These are phyloP conservation scores for Pelusios castaneus DNA, from an alignment of 2,113 vertebrate species.

Conservation along the genomic window DNA sequence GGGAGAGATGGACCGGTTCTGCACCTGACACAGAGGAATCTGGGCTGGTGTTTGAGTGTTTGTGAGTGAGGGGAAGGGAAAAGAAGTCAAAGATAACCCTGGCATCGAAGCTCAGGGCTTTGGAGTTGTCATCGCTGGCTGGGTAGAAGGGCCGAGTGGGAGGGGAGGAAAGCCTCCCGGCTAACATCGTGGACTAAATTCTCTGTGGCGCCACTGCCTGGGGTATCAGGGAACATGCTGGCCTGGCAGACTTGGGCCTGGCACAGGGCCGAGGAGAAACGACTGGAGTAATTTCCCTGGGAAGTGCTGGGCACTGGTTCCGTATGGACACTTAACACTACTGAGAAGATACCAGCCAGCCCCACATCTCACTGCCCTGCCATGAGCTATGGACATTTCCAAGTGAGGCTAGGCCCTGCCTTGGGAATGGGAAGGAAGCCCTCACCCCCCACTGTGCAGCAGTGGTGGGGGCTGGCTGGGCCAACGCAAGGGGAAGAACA, in stretches of 20 bases:
- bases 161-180: neutral
- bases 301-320: neutral
- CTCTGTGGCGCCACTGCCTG: neutral
- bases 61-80: neutral
- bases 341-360: too few relatives aligned
- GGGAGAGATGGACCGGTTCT: neutral
- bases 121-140: neutral
- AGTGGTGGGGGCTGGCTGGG: neutral
- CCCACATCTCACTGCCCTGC: too few relatives aligned
- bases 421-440: neutral
- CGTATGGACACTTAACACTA: neutral
- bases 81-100: too few relatives aligned
- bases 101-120: too few relatives aligned
- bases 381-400: too few relatives aligned
- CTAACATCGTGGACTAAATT: neutral
- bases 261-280: neutral
- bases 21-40: neutral
- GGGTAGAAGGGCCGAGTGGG: neutral
- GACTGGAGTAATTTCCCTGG: neutral
- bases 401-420: too few relatives aligned
- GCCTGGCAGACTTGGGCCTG: neutral
- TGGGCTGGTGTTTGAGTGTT: neutral
- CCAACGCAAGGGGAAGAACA: neutral
- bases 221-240: neutral
- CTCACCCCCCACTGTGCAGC: accelerated